A percentile compares a stretch with the other conserved stretches of the same genome.
These are phyloP conservation scores for Hydropsyche tenuis DNA, from an alignment of 1,140 invertebrate species.

Conservation along the genomic window DNA sequence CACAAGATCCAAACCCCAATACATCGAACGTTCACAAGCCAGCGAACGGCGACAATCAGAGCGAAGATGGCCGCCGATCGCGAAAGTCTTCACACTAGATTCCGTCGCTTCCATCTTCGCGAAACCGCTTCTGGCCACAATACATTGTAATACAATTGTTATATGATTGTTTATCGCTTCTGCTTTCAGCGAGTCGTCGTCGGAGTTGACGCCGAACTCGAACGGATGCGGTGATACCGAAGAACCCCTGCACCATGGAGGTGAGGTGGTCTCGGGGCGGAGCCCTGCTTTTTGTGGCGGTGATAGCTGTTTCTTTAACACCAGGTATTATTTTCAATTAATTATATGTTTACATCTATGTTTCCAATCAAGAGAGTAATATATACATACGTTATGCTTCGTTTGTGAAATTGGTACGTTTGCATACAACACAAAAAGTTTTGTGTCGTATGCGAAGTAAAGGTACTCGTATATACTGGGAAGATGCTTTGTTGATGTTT, in stretches of 20 bases:
- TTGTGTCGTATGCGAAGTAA: no score
- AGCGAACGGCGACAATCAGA: constrained; percentile 8
- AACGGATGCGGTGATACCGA: constrained; percentile 30
- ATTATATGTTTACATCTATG: background rate
- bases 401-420: no score
- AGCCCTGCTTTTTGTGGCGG: constrained; percentile 33
- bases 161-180: background rate
- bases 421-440: no score
- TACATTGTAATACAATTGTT: background rate
- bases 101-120: background rate
- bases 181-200: background rate
- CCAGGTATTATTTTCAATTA: background rate
- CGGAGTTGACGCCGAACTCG: background rate
- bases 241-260: constrained; percentile 16
- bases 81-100: constrained; percentile 10
- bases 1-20: no score
- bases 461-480: no score
- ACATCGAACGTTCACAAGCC: no score
- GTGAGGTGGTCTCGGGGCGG: constrained; percentile 28
- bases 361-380: no score
- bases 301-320: background rate
- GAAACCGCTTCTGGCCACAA: background rate
- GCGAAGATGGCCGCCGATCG: constrained; percentile 23
- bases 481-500: no score
- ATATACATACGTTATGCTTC: no score